A percentile compares a stretch with the other conserved stretches of the same genome.
These are phyloP conservation scores for Microtus montanus DNA, from an alignment of 2,113 vertebrate species.

Conservation along the genomic window DNA sequence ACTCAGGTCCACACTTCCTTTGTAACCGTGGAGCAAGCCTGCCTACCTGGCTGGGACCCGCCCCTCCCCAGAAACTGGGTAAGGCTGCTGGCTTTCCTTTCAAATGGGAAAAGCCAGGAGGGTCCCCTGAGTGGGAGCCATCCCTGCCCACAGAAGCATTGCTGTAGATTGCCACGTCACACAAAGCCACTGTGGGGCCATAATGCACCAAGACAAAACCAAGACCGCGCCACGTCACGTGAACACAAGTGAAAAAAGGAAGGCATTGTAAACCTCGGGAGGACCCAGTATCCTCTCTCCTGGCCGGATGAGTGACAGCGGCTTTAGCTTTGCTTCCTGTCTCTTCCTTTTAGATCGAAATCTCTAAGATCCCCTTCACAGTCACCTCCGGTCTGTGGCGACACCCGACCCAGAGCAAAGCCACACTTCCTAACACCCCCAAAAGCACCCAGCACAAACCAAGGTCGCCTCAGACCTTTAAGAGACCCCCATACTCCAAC, in stretches of 20 bases:
- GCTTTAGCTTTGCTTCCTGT: background rate
- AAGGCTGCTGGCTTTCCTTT: background rate
- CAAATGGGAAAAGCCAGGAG: background rate
- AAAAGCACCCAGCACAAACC: background rate
- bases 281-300: background rate
- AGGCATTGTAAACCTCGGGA: background rate
- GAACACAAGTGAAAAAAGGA: background rate
- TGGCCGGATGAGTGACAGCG: background rate
- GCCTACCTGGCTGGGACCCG: accelerated
- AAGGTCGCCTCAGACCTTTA: accelerated
- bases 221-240: background rate
- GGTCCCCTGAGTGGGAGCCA: background rate
- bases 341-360: background rate
- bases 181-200: background rate
- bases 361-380: background rate
- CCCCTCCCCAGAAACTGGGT: accelerated
- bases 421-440: background rate
- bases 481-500: accelerated
- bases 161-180: background rate
- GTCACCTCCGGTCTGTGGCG: accelerated
- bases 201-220: background rate
- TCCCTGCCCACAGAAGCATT: background rate
- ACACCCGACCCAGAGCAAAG: background rate
- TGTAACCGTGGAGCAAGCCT: accelerated
- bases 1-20: background rate